Conservation (phyloP, 2,113 vertebrate genomes). For the Varanus komodoensis region DNA sequence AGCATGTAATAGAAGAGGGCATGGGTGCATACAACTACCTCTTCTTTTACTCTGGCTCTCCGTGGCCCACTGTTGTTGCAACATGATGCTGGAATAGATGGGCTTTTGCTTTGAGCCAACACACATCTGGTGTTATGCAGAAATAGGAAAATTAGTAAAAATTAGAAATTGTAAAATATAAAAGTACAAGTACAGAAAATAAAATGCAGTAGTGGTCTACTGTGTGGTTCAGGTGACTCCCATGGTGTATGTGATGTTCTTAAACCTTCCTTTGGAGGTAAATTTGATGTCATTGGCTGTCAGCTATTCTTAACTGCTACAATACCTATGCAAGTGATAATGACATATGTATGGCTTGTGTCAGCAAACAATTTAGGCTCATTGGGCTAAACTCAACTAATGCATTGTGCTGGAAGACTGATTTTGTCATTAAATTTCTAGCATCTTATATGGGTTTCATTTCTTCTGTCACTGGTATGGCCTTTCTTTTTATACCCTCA, state of each 20-base stretch:
- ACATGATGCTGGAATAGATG: not conserved
- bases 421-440: constrained; percentile 52
- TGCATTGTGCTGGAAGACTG: constrained; percentile 34
- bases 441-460: not conserved
- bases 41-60: not conserved
- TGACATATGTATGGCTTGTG: not conserved
- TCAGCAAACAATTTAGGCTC: constrained; percentile 29
- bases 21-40: not conserved
- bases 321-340: not conserved
- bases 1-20: not conserved
- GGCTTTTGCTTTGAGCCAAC: not conserved
- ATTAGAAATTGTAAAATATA: constrained; percentile 10
- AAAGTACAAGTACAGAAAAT: constrained; percentile 4
- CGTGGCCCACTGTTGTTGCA: not conserved
- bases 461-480: constrained; percentile 20
- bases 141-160: not conserved
- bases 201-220: not conserved
- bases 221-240: constrained; percentile 3
- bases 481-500: constrained; percentile 18
- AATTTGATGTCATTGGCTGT: not conserved
- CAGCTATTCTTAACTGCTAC: not conserved
- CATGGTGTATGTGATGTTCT: not conserved
- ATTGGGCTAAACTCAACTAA: constrained; percentile 19
- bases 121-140: not conserved
- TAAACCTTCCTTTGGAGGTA: not conserved